Evolutionary conservation across 1,140 invertebrate species (phyloP).

Genomic region (Helicoverpa zea): DNA sequence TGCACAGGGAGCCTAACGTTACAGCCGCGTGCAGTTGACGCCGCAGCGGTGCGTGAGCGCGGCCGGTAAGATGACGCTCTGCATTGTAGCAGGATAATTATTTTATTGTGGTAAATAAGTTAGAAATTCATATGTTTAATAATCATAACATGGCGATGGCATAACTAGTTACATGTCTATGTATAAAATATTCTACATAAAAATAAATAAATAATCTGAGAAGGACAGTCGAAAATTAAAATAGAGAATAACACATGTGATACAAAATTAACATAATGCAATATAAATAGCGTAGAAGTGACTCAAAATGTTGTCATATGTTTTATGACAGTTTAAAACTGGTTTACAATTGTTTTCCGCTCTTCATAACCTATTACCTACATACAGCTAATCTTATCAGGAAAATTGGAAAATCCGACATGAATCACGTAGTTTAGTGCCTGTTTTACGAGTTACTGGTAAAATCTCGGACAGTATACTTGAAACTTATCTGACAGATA

Average conservation of each 20-base stretch:
- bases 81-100: background rate
- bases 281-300: no score
- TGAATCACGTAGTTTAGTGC: no score
- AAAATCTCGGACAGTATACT: no score
- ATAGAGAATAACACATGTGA: no score
- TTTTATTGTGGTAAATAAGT: no score
- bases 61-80: background rate
- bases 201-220: no score
- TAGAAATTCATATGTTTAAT: no score
- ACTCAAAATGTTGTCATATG: background rate
- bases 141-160: no score
- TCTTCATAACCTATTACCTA: background rate
- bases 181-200: no score
- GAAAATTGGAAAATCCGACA: background rate
- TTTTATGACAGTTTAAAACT: background rate
- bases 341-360: background rate
- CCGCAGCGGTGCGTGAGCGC: slow-evolving; percentile 21
- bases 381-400: background rate
- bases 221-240: no score
- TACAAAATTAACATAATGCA: no score
- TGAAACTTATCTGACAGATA: background rate
- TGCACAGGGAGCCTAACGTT: background rate
- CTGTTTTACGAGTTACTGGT: background rate
- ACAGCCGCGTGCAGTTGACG: slow-evolving; percentile 19
- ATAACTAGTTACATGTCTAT: no score